Evolutionary conservation across 2,888 invertebrate species (phyloP).

Genomic region (Drosophila acutilabella): DNA sequence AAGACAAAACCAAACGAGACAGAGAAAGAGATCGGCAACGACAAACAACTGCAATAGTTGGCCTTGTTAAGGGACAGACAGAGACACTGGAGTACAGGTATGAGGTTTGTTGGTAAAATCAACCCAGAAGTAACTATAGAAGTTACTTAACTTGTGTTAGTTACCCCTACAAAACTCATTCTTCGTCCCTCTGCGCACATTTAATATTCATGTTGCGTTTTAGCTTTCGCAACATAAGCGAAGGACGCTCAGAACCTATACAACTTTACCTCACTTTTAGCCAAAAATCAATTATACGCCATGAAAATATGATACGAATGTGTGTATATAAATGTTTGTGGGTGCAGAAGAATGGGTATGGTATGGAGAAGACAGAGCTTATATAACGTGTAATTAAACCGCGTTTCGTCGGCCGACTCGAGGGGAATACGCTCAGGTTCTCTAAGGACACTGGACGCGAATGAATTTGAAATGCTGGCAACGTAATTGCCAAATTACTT

Average conservation of each 20-base stretch:
- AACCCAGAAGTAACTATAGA: constrained; percentile 9
- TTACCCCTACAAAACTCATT: constrained; percentile 7
- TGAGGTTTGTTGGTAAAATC: constrained; percentile 6
- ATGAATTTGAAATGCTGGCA: constrained; percentile 72
- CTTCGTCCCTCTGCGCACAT: constrained; percentile 23
- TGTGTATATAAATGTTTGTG: constrained; percentile 11
- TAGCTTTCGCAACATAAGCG: constrained; percentile 49
- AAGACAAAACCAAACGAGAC: constrained; percentile 5
- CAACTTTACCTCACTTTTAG: constrained; percentile 46
- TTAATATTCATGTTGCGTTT: constrained; percentile 75
- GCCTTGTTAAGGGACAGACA: constrained; percentile 10
- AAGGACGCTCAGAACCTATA: constrained; percentile 23
- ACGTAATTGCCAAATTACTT: constrained; percentile 76
- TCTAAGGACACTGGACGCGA: constrained; percentile 25
- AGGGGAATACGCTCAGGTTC: constrained; percentile 46
- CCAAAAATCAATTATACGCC: constrained; percentile 77
- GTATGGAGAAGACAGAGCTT: constrained; percentile 39
- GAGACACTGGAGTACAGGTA: constrained; percentile 1
- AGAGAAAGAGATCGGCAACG: background rate
- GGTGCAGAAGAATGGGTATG: constrained; percentile 9
- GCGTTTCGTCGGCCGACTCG: constrained; percentile 28
- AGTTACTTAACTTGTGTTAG: constrained; percentile 23
- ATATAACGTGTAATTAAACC: constrained; percentile 77
- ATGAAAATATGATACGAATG: constrained; percentile 66
- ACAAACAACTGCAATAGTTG: constrained; percentile 19